Evolutionary conservation across 2,797 vertebrate species (phyloP).

Genomic region (Echiichthys vipera): DNA sequence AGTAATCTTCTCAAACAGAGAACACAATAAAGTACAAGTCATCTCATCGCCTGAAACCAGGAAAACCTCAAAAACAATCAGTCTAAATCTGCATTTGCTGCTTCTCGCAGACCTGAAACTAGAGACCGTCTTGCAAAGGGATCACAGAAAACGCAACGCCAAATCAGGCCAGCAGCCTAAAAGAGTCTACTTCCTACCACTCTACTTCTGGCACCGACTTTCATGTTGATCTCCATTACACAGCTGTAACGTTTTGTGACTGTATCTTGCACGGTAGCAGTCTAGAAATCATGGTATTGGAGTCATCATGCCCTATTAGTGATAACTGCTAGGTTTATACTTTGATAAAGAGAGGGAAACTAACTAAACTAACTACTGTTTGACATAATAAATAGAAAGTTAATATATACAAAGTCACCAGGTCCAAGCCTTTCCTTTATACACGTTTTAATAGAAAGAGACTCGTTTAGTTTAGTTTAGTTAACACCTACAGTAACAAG

Average conservation of each 20-base stretch:
- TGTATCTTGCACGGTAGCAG: no score
- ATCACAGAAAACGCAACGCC: no score
- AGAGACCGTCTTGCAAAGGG: no score
- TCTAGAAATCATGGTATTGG: constrained; percentile 10
- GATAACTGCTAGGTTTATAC: neutral
- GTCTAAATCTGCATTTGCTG: constrained; percentile 38
- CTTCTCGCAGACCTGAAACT: neutral
- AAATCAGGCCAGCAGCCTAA: no score
- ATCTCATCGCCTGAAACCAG: constrained; percentile 54
- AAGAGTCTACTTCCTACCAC: no score
- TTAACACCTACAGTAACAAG: neutral
- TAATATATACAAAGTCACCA: neutral
- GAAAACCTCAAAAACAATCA: constrained; percentile 54
- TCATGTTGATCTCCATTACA: no score
- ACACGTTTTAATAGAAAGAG: neutral
- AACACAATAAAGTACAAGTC: constrained; percentile 15
- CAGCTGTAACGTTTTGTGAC: no score
- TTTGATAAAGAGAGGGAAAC: neutral
- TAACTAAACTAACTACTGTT: constrained; percentile 5
- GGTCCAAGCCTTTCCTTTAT: neutral
- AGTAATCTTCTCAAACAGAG: constrained; percentile 8
- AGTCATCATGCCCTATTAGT: neutral
- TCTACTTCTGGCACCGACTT: no score
- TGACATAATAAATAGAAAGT: neutral
- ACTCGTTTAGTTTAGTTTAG: neutral